Evolutionary conservation across 2,888 invertebrate species (phyloP).

Genomic region (Ophioninae sp.): DNA sequence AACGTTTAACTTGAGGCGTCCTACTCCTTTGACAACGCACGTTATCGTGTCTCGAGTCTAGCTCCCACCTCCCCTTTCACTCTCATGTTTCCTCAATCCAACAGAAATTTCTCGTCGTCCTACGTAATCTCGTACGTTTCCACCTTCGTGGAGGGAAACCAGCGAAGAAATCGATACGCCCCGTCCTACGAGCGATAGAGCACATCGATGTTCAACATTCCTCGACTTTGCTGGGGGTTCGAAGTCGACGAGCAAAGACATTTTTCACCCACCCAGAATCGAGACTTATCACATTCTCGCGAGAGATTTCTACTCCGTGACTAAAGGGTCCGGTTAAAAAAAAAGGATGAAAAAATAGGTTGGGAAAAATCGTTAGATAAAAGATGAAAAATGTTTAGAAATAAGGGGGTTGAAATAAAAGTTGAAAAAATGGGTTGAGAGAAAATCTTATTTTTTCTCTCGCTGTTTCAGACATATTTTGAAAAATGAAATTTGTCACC

Average conservation of each 20-base stretch:
- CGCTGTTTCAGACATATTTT: too few relatives aligned
- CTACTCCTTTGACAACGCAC: conserved; percentile 37
- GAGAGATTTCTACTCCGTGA: not conserved
- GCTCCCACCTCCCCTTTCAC: conserved; percentile 9
- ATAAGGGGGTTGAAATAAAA: too few relatives aligned
- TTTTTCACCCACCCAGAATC: conserved; percentile 10
- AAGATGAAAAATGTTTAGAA: too few relatives aligned
- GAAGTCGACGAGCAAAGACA: conserved; percentile 34
- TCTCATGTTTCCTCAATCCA: conserved; percentile 22
- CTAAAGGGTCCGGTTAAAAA: not conserved
- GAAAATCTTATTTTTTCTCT: too few relatives aligned
- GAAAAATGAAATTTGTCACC: too few relatives aligned
- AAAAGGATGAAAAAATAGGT: not conserved
- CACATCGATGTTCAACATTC: conserved; percentile 41
- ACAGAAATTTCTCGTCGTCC: conserved; percentile 29
- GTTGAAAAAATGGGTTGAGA: too few relatives aligned
- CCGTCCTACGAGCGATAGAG: conserved; percentile 42
- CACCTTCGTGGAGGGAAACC: conserved; percentile 14
- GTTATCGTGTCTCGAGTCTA: conserved; percentile 2
- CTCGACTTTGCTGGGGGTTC: conserved; percentile 24
- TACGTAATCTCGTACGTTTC: conserved; percentile 46
- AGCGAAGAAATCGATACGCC: conserved; percentile 53
- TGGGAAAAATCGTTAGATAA: too few relatives aligned
- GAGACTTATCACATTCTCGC: conserved; percentile 1
- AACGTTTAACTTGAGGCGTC: conserved; percentile 25